Evolutionary conservation across 2,113 vertebrate genomes (phyloP).

Genomic region (Cranoglanis bouderius): DNA sequence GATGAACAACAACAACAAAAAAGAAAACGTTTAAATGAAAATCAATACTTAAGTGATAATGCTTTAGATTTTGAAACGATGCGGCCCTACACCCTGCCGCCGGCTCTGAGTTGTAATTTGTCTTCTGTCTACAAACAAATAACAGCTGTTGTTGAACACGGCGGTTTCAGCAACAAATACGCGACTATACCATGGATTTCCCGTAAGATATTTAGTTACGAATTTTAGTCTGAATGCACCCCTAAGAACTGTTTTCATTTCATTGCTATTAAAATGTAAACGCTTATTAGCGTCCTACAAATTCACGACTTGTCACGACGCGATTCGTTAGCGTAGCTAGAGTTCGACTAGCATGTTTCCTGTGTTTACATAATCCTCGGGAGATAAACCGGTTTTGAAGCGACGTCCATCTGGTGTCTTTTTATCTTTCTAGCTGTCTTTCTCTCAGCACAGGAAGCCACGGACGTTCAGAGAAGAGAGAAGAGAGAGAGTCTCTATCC

Average conservation of each 20-base stretch:
- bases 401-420: neutral
- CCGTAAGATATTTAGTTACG: neutral
- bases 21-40: neutral
- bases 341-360: neutral
- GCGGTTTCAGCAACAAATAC: neutral
- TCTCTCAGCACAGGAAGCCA: conserved; percentile 2
- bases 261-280: neutral
- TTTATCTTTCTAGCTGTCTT: neutral
- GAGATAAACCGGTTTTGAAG: neutral
- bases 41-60: neutral
- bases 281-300: neutral
- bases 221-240: neutral
- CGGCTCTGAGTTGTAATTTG: neutral
- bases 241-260: neutral
- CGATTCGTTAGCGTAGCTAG: neutral
- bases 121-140: neutral
- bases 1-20: neutral
- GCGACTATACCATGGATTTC: neutral
- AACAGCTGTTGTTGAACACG: neutral
- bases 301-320: neutral
- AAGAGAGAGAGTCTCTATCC: conserved; percentile 5
- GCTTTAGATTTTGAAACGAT: neutral
- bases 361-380: neutral
- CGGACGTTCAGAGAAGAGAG: neutral
- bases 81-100: neutral